Conservation (phyloP, 2,113 vertebrate species). For the Uria lomvia region DNA sequence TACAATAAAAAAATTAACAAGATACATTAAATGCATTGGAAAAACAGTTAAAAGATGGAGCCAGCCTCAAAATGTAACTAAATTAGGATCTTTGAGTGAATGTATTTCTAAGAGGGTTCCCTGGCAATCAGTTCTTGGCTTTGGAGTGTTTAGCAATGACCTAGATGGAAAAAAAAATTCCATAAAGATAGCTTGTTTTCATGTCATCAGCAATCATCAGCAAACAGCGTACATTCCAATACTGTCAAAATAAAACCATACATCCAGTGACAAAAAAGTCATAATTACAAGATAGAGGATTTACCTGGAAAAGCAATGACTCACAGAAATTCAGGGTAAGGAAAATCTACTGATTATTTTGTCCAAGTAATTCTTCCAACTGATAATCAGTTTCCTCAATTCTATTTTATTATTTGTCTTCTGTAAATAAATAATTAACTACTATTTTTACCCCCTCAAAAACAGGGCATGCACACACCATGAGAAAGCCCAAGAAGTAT, state of each 20-base stretch:
- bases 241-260: neutral
- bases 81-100: neutral
- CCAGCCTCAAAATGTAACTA: neutral
- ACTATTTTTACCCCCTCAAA: neutral
- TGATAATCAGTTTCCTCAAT: neutral
- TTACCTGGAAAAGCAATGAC: neutral
- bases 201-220: neutral
- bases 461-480: neutral
- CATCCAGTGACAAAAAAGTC: neutral
- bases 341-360: neutral
- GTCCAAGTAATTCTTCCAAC: neutral
- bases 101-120: neutral
- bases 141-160: neutral
- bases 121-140: neutral
- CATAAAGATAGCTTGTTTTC: neutral
- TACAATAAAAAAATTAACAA: neutral
- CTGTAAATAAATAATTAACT: neutral
- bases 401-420: neutral
- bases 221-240: neutral
- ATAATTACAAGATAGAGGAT: neutral
- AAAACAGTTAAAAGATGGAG: neutral
- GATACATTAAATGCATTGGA: neutral
- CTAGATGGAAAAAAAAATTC: neutral
- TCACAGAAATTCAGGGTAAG: neutral
- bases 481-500: neutral